These are phyloP conservation scores for Hyles vespertilio DNA, from an alignment of 1,140 invertebrate species.

Conservation along the genomic window DNA sequence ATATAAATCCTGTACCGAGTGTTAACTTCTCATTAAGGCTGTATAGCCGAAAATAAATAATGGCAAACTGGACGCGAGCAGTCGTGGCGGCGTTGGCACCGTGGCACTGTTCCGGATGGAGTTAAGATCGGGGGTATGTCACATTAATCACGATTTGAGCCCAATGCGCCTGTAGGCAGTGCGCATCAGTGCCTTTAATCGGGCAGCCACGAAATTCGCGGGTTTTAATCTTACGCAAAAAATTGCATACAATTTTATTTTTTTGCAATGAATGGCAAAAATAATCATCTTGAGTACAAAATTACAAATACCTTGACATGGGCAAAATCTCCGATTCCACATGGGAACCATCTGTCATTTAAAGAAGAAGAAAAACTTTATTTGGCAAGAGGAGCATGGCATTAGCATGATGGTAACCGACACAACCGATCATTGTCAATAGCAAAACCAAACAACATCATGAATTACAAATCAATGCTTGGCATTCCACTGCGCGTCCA, in stretches of 20 bases:
- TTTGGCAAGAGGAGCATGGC: too few species aligned
- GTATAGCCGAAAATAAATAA: constrained; percentile 7
- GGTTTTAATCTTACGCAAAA: background rate
- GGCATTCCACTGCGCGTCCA: too few species aligned
- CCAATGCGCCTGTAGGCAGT: constrained; percentile 24
- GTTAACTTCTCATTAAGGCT: constrained; percentile 5
- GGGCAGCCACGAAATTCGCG: constrained; percentile 16
- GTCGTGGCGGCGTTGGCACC: background rate
- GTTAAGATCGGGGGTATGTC: constrained; percentile 28
- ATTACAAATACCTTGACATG: too few species aligned
- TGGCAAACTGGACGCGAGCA: constrained; percentile 2
- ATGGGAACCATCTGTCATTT: too few species aligned
- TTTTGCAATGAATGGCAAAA: too few species aligned
- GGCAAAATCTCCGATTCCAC: too few species aligned
- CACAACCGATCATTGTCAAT: too few species aligned
- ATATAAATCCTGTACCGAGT: constrained; percentile 2
- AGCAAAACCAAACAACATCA: too few species aligned
- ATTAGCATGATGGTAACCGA: too few species aligned
- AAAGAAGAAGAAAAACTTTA: too few species aligned
- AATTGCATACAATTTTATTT: background rate
- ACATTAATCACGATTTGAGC: constrained; percentile 32
- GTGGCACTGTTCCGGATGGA: constrained; percentile 11
- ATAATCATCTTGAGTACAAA: too few species aligned
- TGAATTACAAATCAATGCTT: too few species aligned
- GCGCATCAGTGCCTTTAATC: constrained; percentile 21